These are phyloP conservation scores for Leucozona laternaria DNA, from an alignment of 2,888 invertebrate species.

Conservation along the genomic window DNA sequence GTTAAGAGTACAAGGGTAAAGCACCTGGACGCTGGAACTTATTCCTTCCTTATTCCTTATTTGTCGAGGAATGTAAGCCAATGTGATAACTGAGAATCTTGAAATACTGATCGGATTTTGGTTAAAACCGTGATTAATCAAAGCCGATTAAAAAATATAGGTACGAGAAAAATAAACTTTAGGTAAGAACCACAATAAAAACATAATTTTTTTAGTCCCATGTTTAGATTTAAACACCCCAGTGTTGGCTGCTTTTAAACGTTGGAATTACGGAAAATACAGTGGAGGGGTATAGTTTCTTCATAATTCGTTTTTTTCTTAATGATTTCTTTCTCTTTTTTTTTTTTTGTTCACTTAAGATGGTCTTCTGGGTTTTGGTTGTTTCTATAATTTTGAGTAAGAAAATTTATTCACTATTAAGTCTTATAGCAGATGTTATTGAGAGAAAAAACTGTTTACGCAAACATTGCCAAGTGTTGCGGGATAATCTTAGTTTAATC, in stretches of 20 bases:
- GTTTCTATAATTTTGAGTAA: conserved; percentile 34
- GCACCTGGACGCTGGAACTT: no score
- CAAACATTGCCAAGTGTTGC: conserved; percentile 41
- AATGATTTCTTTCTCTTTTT: conserved; percentile 7
- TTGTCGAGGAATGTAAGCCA: no score
- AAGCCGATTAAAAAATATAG: no score
- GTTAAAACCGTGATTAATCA: no score
- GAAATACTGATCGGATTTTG: no score
- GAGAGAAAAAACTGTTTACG: not conserved
- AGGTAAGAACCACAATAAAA: no score
- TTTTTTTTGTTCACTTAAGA: conserved; percentile 10
- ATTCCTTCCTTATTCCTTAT: no score
- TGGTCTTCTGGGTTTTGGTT: conserved; percentile 41
- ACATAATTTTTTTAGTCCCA: no score
- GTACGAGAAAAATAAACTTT: no score
- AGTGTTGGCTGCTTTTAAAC: not conserved
- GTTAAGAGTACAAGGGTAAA: no score
- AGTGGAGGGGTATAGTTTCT: not conserved
- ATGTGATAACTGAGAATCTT: no score
- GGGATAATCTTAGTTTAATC: conserved; percentile 36
- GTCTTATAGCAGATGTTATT: conserved; percentile 60
- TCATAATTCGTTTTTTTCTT: not conserved
- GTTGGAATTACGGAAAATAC: not conserved
- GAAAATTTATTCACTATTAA: conserved; percentile 70
- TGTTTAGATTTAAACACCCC: not conserved